Percentiles rank a stretch among this genome's conserved stretches.
Evolutionary conservation across 2,888 invertebrate species (phyloP).

Genomic region (Cyclophora punctaria): DNA sequence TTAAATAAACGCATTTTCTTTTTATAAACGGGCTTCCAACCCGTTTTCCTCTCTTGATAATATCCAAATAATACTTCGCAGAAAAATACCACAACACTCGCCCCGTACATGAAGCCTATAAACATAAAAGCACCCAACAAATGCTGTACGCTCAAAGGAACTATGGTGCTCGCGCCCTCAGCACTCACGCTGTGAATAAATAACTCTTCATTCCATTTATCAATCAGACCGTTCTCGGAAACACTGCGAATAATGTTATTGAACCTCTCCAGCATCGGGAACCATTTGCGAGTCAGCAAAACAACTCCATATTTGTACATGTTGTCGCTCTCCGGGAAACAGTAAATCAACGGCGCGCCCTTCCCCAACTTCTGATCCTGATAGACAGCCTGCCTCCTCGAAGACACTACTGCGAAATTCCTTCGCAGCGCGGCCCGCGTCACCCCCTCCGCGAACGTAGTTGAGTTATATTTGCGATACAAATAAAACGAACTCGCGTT

Average conservation of each 20-base stretch:
- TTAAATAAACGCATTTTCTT: background rate
- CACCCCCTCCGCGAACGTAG: constrained; percentile 57
- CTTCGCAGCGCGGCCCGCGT: constrained; percentile 47
- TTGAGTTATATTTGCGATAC: constrained; percentile 62
- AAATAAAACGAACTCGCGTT: constrained; percentile 66
- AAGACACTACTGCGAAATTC: constrained; percentile 63
- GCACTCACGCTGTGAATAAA: constrained; percentile 39
- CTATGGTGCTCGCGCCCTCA: constrained; percentile 44
- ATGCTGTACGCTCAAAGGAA: constrained; percentile 55
- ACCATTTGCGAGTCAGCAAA: constrained; percentile 61
- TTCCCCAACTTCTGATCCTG: constrained; percentile 60
- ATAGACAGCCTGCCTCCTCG: constrained; percentile 61
- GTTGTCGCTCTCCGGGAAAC: constrained; percentile 61
- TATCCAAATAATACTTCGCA: constrained; percentile 35
- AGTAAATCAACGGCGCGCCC: constrained; percentile 58
- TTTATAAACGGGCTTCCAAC: constrained; percentile 1
- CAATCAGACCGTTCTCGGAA: constrained; percentile 64
- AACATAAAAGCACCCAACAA: constrained; percentile 66
- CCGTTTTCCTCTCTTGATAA: constrained; percentile 10
- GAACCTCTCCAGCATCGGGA: constrained; percentile 58
- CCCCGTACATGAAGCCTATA: constrained; percentile 55
- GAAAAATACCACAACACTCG: constrained; percentile 50
- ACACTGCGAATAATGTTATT: constrained; percentile 65
- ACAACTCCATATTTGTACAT: constrained; percentile 71
- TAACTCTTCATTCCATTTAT: constrained; percentile 66